phyloP scores from a whole-genome alignment of 2,113 vertebrate species.

The Mormyrus lacerda region DNA sequence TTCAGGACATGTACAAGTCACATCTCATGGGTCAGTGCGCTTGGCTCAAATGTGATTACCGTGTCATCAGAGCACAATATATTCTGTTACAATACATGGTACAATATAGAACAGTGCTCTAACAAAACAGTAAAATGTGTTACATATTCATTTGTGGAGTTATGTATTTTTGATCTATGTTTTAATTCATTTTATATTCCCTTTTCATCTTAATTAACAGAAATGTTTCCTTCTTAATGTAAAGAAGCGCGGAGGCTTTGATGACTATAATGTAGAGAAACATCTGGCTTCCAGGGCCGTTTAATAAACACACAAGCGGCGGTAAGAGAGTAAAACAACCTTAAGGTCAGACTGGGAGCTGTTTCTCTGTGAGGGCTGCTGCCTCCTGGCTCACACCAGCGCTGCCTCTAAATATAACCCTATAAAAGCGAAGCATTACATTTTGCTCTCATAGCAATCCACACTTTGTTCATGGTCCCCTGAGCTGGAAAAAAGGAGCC shows the following conservation, averaged over 20 bases:
- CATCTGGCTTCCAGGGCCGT: neutral
- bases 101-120: neutral
- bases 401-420: neutral
- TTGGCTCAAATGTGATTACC: neutral
- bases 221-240: neutral
- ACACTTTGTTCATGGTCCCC: conserved; percentile 1
- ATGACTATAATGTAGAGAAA: neutral
- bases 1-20: neutral
- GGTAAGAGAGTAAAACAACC: neutral
- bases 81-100: neutral
- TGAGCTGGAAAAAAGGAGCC: conserved; percentile 2
- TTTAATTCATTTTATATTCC: neutral
- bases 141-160: neutral
- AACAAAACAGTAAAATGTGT: neutral
- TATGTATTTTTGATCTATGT: neutral
- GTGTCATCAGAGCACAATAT: neutral
- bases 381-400: neutral
- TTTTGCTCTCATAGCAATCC: neutral
- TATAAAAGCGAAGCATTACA: neutral
- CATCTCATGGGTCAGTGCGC: neutral
- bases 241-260: neutral
- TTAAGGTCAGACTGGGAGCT: neutral
- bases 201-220: neutral
- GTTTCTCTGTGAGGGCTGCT: neutral
- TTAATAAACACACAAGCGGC: neutral